Evolutionary conservation across 2,888 invertebrate species (phyloP), one percentile per base, ranked within the genome.

Genomic region (Periphyllus acericola): DNA sequence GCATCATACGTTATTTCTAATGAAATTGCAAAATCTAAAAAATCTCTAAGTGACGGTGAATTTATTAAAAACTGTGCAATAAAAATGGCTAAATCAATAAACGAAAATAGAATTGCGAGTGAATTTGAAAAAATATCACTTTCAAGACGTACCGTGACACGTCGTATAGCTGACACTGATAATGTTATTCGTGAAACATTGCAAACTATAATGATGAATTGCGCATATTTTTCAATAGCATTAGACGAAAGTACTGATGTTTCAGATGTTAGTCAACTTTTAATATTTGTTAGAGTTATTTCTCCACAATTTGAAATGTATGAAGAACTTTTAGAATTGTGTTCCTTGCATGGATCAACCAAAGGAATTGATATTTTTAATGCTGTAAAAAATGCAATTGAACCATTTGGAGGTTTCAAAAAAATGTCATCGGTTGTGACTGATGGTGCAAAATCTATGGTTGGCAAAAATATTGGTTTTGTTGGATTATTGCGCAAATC

Each of bases 391-490:
- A 89, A 87, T 80, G 46, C 75, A 74, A 55, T 86, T 86, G 89
- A 79, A 66, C 88, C 79, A 80, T 81, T 86, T 82, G 89, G 83
- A 76, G 87, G 87, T 68, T 80, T 80, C 68, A 68, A 68, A n/a
- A 68, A 68, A n/a, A 68, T 68, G 29, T 29, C 68, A 68, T 29
- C 68, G 46, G 86, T 89, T 89, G 89, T 89, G 89, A 74, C 74
- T 19, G 74, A 74, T 74, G 74, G 74, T 74, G 74, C 74, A 17
- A 74, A 74, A 74, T 34, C 36, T 34, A 74, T 74, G 74, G 85
- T 82, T 78, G 89, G 89, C 11, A 82, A 89, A 84, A 89, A 89
- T 60, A 83, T 46, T 72, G 88, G 89, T 66, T 78, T 89, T 66
- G 71, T 85, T 34, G 84, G 84, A 71, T 76, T 89, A 74, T 83